phyloP scores from a whole-genome alignment of 2,888 invertebrate genomes.

The Strigamia maritima region DNA sequence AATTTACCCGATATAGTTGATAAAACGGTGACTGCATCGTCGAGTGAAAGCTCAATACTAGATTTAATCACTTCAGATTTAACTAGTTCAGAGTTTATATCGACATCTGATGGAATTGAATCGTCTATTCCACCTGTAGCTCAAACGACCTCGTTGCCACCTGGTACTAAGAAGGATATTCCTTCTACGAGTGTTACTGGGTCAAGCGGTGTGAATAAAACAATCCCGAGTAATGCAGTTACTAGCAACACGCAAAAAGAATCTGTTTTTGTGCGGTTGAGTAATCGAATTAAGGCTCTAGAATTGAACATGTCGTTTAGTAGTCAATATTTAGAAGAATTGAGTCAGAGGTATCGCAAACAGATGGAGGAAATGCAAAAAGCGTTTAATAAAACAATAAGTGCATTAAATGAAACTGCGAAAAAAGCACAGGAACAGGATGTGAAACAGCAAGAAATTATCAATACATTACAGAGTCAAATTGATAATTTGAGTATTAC shows the following conservation, averaged over 20 bases:
- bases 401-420: slow-evolving; percentile 56
- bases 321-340: slow-evolving; percentile 91
- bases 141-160: not conserved
- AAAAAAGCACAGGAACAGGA: slow-evolving; percentile 60
- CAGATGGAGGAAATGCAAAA: slow-evolving; percentile 94
- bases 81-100: not conserved
- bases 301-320: slow-evolving; percentile 97
- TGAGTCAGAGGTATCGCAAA: slow-evolving; percentile 90
- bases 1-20: not conserved
- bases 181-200: not conserved
- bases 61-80: not conserved
- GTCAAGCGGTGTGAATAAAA: not conserved
- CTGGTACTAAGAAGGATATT: not conserved
- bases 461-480: slow-evolving; percentile 43
- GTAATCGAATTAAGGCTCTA: slow-evolving; percentile 91
- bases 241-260: slow-evolving; percentile 65
- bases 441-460: slow-evolving; percentile 46
- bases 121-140: not conserved
- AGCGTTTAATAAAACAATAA: slow-evolving; percentile 73
- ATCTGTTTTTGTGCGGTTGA: slow-evolving; percentile 90
- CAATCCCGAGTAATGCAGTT: not conserved
- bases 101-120: not conserved
- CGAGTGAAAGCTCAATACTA: not conserved
- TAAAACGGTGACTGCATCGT: not conserved
- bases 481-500: slow-evolving; percentile 43